Evolutionary conservation across 2,113 vertebrate genomes (phyloP).

Genomic region (Triplophysa dalaica): DNA sequence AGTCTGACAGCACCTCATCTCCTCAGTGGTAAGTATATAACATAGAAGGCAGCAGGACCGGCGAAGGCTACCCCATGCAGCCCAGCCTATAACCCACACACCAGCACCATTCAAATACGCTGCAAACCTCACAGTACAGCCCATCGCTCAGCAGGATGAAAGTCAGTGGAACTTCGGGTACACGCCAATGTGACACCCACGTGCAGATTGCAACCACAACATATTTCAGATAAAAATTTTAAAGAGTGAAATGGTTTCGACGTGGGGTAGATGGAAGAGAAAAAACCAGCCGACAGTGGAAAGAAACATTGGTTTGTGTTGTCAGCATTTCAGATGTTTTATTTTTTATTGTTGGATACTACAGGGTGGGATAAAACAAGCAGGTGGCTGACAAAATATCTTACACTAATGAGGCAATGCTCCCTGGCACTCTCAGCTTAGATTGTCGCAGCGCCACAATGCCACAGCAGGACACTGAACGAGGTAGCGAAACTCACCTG

Average conservation of each 20-base stretch:
- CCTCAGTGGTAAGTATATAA: slow-evolving; percentile 49
- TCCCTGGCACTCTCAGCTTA: slow-evolving; percentile 22
- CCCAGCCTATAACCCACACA: slow-evolving; percentile 32
- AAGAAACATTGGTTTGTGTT: slow-evolving; percentile 35
- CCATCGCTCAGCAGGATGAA: slow-evolving; percentile 54
- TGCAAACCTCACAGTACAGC: slow-evolving; percentile 44
- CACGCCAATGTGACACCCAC: slow-evolving; percentile 56
- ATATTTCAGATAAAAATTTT: slow-evolving; percentile 48
- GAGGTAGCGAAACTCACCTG: slow-evolving; percentile 2
- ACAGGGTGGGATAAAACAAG: slow-evolving; percentile 28
- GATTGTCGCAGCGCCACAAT: slow-evolving; percentile 11
- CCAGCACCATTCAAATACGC: slow-evolving; percentile 23
- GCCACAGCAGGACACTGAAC: slow-evolving; percentile 10
- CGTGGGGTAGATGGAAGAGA: slow-evolving; percentile 53
- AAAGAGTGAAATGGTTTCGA: slow-evolving; percentile 41
- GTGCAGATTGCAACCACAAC: slow-evolving; percentile 53
- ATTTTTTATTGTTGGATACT: slow-evolving; percentile 23
- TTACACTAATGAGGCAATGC: slow-evolving; percentile 28
- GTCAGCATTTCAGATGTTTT: slow-evolving; percentile 39
- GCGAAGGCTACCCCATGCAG: slow-evolving; percentile 31
- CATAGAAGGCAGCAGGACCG: slow-evolving; percentile 34
- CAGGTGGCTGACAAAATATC: slow-evolving; percentile 37
- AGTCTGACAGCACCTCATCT: slow-evolving; percentile 41
- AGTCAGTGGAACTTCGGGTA: slow-evolving; percentile 54
- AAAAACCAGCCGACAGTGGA: slow-evolving; percentile 45